A percentile compares a stretch with the other conserved stretches of the same genome.
Conservation (phyloP, 1,140 invertebrate genomes). For the Pseudachorutes palmiensis region DNA sequence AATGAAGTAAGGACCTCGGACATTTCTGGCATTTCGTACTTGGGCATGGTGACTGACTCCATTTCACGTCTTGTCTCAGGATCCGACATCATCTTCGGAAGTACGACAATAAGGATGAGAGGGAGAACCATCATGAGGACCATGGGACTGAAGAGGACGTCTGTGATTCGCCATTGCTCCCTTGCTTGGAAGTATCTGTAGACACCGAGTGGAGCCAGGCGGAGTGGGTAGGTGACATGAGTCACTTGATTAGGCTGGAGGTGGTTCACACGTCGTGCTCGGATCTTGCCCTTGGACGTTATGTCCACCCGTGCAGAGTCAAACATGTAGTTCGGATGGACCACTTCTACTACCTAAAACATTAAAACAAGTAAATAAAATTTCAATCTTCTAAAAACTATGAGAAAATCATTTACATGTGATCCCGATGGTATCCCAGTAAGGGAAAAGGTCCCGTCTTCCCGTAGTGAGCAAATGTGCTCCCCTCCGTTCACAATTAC, state of each 20-base stretch:
- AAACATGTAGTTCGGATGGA: constrained; percentile 82
- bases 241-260: constrained; percentile 80
- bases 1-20: constrained; percentile 78
- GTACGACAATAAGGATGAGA: constrained; percentile 76
- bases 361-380: no score
- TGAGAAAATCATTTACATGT: no score
- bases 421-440: constrained; percentile 86
- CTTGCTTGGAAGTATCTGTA: constrained; percentile 87
- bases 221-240: constrained; percentile 83
- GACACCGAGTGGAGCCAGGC: constrained; percentile 69
- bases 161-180: constrained; percentile 90
- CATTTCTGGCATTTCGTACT: constrained; percentile 81
- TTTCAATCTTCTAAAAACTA: no score
- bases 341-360: constrained; percentile 87
- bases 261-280: constrained; percentile 88
- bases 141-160: constrained; percentile 95
- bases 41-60: constrained; percentile 74
- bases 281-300: constrained; percentile 89
- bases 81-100: constrained; percentile 95
- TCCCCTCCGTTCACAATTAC: constrained; percentile 81
- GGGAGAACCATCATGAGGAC: constrained; percentile 95
- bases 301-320: constrained; percentile 90
- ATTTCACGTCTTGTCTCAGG: constrained; percentile 90
- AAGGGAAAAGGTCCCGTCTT: constrained; percentile 87
- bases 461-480: constrained; percentile 71